Evolutionary conservation across 2,113 vertebrate species (phyloP).

Genomic region (Scytalopus superciliaris): DNA sequence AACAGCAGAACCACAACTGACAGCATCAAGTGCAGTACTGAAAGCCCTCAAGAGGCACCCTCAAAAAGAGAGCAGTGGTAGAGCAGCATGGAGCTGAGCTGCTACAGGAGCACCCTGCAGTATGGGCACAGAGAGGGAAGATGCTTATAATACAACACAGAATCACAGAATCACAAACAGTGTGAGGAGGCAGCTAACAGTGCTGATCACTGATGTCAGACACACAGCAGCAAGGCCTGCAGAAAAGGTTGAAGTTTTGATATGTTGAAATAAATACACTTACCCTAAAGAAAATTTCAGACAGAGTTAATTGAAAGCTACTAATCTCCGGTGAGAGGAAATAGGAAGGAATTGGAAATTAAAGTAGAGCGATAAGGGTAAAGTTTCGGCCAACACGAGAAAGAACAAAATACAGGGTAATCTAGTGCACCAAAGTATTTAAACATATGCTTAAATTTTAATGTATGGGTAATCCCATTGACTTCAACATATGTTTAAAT

Average conservation of each 20-base stretch:
- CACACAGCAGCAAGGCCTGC: neutral
- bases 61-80: neutral
- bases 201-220: neutral
- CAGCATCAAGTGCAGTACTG: neutral
- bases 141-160: neutral
- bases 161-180: neutral
- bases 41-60: neutral
- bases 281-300: neutral
- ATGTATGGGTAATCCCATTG: neutral
- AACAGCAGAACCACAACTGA: neutral
- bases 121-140: rapidly evolving
- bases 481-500: conserved; percentile 49
- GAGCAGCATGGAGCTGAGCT: neutral
- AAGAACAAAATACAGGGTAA: neutral
- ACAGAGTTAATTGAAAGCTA: neutral
- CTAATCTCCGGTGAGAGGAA: neutral
- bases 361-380: neutral
- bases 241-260: neutral
- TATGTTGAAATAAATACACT: neutral
- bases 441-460: conserved; percentile 17
- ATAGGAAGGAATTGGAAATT: neutral
- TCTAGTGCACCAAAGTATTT: neutral
- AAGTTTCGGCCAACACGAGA: neutral
- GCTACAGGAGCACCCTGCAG: neutral
- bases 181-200: neutral